Evolutionary conservation across 2,888 invertebrate species (phyloP), one percentile per base, ranked within the genome.

Genomic region (Apodemia hepburni): DNA sequence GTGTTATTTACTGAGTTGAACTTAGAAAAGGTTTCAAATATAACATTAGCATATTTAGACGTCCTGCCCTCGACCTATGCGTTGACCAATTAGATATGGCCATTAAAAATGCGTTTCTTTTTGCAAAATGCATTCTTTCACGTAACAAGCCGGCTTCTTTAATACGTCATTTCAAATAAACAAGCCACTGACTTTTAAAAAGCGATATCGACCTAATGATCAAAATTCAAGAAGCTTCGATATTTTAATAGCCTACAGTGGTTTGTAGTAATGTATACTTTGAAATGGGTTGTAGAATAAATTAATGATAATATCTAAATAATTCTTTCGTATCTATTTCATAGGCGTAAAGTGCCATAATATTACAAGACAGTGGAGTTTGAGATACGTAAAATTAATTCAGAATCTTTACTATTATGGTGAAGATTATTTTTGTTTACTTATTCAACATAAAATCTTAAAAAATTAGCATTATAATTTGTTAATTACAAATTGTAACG

Each of bases 21-120:
- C 33, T 15, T 38, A 3, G 12, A n/a, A 42, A 42, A 42, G 4
- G 15, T 42, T 42, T 42, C 42, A 42, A 42, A 42, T 42, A 6
- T 42, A 42, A 42, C 15, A 42, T 42, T 42, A 42, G 42, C 42
- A 42, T 42, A 42, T 42, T 15, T 42, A 42, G 63, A 54, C 42
- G 42, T 42, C 42, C 42, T 42, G 42, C 42, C 42, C 42, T 42
- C 64, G 64, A 63, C 64, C 63, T 65, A 62, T 73, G 74, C 76
- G 79, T 78, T 85, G 82, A 81, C 87, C 87, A 87, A 87, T 89
- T 87, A 86, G 89, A 82, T 77, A 83, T 85, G 84, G 75, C 82
- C 81, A 86, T 87, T 87, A 87, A 84, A 85, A 80, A 62, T 59
- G 60, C 60, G 62, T 65, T 74, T 70, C 77, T 73, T 78, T 82